Conservation (phyloP, 2,797 vertebrate species). For the Sciurus carolinensis region DNA sequence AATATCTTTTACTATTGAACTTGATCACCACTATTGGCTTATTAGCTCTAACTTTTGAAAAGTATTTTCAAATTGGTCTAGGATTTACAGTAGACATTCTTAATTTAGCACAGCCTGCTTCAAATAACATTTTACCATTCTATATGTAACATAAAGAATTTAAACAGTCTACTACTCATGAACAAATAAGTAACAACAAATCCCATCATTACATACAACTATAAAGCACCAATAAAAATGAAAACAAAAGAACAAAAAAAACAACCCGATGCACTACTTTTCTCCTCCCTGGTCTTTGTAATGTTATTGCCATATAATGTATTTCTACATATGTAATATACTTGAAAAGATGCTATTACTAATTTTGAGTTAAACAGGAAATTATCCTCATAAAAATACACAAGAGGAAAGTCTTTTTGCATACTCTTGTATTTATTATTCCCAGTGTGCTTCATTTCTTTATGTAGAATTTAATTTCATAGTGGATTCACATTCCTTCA, state of each 20-base stretch:
- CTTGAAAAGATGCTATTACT: neutral
- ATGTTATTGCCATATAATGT: neutral
- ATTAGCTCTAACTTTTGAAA: neutral
- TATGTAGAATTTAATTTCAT: neutral
- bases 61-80: neutral
- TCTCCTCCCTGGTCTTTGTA: neutral
- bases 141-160: neutral
- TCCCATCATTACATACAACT: too few relatives aligned
- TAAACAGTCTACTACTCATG: neutral
- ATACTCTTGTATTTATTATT: neutral
- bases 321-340: neutral
- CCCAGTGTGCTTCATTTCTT: neutral
- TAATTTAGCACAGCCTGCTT: neutral
- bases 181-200: too few relatives aligned
- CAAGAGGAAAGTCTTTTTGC: neutral
- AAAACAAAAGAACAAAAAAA: too few relatives aligned
- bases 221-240: too few relatives aligned
- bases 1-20: neutral
- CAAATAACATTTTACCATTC: neutral
- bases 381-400: conserved; percentile 39
- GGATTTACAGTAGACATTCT: neutral
- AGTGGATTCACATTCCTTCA: neutral
- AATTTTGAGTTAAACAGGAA: neutral
- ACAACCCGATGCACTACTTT: too few relatives aligned
- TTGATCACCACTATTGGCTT: neutral